These are phyloP conservation scores for Anguilla obscura DNA, from an alignment of 2,797 vertebrate species.

Conservation along the genomic window DNA sequence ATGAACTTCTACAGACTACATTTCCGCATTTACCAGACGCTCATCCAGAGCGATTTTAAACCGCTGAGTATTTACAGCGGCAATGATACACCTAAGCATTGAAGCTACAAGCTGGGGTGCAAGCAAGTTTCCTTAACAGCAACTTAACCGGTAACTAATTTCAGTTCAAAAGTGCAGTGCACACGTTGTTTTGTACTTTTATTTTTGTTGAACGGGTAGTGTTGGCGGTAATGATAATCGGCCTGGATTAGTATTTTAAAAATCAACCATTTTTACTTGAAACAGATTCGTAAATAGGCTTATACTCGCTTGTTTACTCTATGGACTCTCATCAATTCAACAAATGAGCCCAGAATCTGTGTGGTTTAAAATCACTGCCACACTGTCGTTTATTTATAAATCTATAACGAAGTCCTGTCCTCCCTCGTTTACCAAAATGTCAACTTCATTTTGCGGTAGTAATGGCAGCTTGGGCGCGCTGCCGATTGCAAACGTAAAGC, in stretches of 20 bases:
- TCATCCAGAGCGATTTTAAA: too few relatives aligned
- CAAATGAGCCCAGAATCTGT: neutral
- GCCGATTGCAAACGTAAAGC: conserved; percentile 63
- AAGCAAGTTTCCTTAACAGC: too few relatives aligned
- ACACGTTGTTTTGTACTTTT: too few relatives aligned
- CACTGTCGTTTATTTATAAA: neutral
- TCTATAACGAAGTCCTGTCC: neutral
- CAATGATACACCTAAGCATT: too few relatives aligned
- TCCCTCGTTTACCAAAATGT: neutral
- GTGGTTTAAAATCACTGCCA: neutral
- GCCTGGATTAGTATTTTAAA: neutral
- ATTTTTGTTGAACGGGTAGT: neutral
- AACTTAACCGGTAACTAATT: too few relatives aligned
- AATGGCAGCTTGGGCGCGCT: conserved; percentile 40
- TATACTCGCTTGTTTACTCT: neutral
- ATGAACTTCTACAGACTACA: neutral
- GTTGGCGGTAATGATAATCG: neutral
- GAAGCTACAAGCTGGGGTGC: too few relatives aligned
- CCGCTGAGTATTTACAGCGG: too few relatives aligned
- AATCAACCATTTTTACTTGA: too few relatives aligned
- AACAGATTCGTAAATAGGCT: too few relatives aligned
- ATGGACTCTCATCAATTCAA: neutral
- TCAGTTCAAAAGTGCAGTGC: too few relatives aligned
- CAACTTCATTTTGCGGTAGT: conserved; percentile 57
- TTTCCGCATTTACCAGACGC: neutral